These are phyloP conservation scores for Bhutanitis thaidina DNA, from an alignment of 2,888 invertebrate species.

Conservation along the genomic window DNA sequence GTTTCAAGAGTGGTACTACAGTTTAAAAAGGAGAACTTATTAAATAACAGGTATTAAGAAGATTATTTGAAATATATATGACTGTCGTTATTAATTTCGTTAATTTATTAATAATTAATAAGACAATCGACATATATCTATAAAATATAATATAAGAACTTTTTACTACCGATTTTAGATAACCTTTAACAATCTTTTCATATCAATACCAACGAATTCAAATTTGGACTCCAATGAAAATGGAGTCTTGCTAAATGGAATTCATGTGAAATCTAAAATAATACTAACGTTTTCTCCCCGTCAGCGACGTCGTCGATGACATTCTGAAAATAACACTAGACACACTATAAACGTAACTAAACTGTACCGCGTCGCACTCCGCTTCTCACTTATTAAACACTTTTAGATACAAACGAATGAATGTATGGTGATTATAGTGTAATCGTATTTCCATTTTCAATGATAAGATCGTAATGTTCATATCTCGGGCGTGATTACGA, in stretches of 20 bases:
- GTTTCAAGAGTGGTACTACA: too few relatives aligned
- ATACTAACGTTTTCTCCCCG: constrained; percentile 68
- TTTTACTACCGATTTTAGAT: too few relatives aligned
- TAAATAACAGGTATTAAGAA: too few relatives aligned
- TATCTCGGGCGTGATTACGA: constrained; percentile 34
- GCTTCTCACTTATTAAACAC: constrained; percentile 56
- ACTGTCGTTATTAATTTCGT: too few relatives aligned
- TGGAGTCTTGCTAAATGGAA: background rate
- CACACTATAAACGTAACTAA: constrained; percentile 46
- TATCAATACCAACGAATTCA: too few relatives aligned
- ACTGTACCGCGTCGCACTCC: constrained; percentile 47
- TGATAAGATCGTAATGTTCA: constrained; percentile 62
- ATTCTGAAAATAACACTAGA: constrained; percentile 53
- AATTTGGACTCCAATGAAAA: too few relatives aligned
- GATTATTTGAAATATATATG: too few relatives aligned
- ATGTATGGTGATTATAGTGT: constrained; percentile 55
- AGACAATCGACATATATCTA: too few relatives aligned
- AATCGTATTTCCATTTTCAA: constrained; percentile 73
- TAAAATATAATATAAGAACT: too few relatives aligned
- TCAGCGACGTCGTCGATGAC: constrained; percentile 62
- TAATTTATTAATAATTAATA: too few relatives aligned
- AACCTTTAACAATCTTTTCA: too few relatives aligned
- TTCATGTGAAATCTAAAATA: constrained; percentile 37
- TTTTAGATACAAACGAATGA: constrained; percentile 49
- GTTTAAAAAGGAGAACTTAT: too few relatives aligned